Evolutionary conservation across 2,113 vertebrate species (phyloP), one percentile per base, ranked within the genome.

Genomic region (Ciconia stormi): DNA sequence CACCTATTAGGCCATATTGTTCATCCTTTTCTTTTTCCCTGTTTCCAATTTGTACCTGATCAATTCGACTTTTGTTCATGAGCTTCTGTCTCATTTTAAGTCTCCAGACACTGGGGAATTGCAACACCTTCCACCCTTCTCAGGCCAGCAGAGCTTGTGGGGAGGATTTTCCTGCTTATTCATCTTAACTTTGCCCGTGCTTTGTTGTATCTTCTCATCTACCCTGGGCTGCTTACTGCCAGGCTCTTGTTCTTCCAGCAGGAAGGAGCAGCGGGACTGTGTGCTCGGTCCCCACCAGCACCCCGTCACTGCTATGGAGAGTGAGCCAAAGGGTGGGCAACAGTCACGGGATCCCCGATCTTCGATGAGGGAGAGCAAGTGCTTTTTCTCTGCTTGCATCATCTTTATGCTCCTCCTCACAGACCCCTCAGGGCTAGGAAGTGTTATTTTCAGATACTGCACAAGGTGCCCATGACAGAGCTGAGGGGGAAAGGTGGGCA

Each of bases 101-200:
- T 16, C 63, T 52, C 71, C 10, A 2, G 5, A 23, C 29, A 70
- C 36, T 9, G 11, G 17, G 16, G 62, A 78, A 13, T 4, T 27
- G 30, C 12, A 22, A 4, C 17, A 6, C 10, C 23, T 90, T 63
- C 22, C 21, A 7, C 30, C 12, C 7, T 82, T 44, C 73, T 22
- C 79, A 25, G 23, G 5, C 56, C 52, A 25, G 36, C 16, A 42
- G 87, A 50, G 29, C 29, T 50, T 5, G 0, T 8, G 29, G 63
- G 40, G 32, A 71, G 38, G 56, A 19, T 72, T 84, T 86, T 67
- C 50, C 50, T 76, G 15, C 5, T 78, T 16, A 3, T 36, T 78
- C 16, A 2, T 73, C 4, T 42, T 27, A n/a, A 23, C n/a, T 53
- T 30, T 49, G 4, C 13, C 14, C 1, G 0, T 11, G 0, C 25